These are phyloP conservation scores for Plecturocebus donacophilus DNA, from an alignment of 2,113 vertebrate genomes.

Conservation along the genomic window DNA sequence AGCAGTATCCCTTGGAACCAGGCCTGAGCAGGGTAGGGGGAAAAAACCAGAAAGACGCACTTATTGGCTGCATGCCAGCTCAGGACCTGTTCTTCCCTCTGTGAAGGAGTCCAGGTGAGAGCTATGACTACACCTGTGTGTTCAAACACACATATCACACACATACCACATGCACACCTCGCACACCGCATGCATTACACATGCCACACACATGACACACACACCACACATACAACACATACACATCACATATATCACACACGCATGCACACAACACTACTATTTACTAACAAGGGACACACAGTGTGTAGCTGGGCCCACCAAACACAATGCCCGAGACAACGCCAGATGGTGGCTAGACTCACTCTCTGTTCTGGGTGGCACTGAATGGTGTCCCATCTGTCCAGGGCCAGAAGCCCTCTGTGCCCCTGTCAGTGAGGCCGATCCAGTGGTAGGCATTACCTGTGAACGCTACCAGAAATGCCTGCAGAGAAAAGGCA, in stretches of 20 bases:
- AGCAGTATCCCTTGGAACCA: background rate
- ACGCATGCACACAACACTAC: background rate
- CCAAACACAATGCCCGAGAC: background rate
- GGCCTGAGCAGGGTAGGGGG: background rate
- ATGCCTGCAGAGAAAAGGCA: slow-evolving; percentile 35
- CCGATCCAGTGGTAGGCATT: slow-evolving; percentile 63
- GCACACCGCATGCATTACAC: background rate
- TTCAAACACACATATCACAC: background rate
- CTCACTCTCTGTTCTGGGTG: background rate
- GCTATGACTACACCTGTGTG: background rate
- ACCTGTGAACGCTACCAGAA: background rate
- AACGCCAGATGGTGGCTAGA: background rate
- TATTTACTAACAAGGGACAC: background rate
- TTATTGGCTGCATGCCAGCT: background rate
- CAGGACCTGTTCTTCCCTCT: background rate
- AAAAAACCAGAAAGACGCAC: background rate
- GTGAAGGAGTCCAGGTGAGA: background rate
- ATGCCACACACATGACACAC: background rate
- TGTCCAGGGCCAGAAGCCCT: slow-evolving; percentile 64
- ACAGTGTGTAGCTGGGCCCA: background rate
- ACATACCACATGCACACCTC: background rate
- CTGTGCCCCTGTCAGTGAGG: slow-evolving; percentile 34
- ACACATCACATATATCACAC: background rate
- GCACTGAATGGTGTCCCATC: slow-evolving; percentile 37
- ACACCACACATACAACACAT: background rate